phyloP scores from a whole-genome alignment of 2,888 invertebrate species.

The Rhingia rostrata region DNA sequence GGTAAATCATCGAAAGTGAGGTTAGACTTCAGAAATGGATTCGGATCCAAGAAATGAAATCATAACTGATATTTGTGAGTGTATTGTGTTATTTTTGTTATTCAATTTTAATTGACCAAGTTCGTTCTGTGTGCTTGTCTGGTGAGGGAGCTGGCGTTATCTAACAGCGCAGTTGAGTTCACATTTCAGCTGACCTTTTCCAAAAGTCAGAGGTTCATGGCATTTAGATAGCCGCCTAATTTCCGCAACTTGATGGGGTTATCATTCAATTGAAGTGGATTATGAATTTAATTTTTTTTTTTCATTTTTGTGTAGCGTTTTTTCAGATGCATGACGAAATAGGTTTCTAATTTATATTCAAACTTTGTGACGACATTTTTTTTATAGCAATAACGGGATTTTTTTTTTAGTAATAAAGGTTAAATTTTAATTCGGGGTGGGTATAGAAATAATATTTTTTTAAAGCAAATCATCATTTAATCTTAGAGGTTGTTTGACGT shows the following conservation, averaged over 20 bases:
- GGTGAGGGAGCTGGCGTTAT: conserved; percentile 34
- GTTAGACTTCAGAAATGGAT: conserved; percentile 6
- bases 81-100: background rate
- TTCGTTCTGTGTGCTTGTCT: too few species aligned
- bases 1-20: background rate
- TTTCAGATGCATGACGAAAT: too few species aligned
- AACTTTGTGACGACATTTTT: too few species aligned
- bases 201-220: conserved; percentile 68
- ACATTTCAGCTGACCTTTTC: conserved; percentile 48
- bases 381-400: too few species aligned
- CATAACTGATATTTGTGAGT: background rate
- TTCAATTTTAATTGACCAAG: background rate
- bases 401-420: too few species aligned
- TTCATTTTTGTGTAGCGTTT: too few species aligned
- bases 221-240: conserved; percentile 56
- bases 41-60: background rate
- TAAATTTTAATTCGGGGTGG: too few species aligned
- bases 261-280: conserved; percentile 28
- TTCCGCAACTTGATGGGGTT: conserved; percentile 62
- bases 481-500: too few species aligned
- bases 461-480: too few species aligned
- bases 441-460: too few species aligned
- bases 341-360: too few species aligned
- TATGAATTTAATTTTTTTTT: background rate
- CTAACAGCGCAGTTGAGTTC: conserved; percentile 48